Conservation (phyloP, 1,140 invertebrate genomes). For the Elymnias hypermnestra region DNA sequence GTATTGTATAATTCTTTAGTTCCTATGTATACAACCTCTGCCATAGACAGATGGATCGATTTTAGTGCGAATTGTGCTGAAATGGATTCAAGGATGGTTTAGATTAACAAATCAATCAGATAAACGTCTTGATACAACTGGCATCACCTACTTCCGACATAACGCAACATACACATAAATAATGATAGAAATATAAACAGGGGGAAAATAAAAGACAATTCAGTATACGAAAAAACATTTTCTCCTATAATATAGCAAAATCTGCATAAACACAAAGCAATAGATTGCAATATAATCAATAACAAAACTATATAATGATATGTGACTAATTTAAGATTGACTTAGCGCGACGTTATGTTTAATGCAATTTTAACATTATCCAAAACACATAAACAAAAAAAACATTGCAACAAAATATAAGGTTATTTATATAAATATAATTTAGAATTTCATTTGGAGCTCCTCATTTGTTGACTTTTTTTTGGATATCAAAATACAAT, state of each 20-base stretch:
- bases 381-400: conserved; percentile 44
- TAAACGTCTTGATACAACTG: too few species aligned
- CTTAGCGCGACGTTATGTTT: conserved; percentile 53
- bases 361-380: conserved; percentile 31
- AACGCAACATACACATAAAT: too few species aligned
- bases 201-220: conserved; percentile 14
- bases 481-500: too few species aligned
- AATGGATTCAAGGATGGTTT: too few species aligned
- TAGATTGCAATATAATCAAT: conserved; percentile 59
- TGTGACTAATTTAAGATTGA: conserved; percentile 64
- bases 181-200: too few species aligned
- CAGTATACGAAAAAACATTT: conserved; percentile 51
- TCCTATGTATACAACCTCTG: too few species aligned
- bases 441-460: conserved; percentile 46
- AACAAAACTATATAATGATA: conserved; percentile 68
- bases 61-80: too few species aligned
- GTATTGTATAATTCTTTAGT: too few species aligned
- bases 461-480: conserved; percentile 11
- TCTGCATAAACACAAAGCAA: conserved; percentile 67
- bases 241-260: conserved; percentile 61
- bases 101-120: too few species aligned
- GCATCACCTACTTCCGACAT: not conserved
- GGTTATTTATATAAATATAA: conserved; percentile 52
- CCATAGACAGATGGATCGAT: too few species aligned
- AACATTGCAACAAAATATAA: conserved; percentile 56